Evolutionary conservation across 1,140 invertebrate species (phyloP).

Genomic region (Thaumetopoea pityocampa): DNA sequence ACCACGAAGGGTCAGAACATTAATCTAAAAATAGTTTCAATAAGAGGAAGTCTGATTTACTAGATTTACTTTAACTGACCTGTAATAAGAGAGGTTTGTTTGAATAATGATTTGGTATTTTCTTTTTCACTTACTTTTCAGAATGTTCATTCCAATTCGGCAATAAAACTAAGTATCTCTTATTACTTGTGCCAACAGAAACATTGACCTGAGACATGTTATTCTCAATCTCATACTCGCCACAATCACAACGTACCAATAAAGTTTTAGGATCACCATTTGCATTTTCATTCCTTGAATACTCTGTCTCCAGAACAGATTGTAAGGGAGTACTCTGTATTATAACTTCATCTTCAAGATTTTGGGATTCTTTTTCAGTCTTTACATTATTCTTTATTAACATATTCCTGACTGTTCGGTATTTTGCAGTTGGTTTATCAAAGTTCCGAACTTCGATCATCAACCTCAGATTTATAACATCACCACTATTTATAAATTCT

Average conservation of each 20-base stretch:
- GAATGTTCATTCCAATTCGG: too few relatives aligned
- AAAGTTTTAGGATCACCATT: constrained; percentile 9
- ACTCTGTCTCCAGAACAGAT: constrained; percentile 5
- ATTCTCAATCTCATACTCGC: constrained; percentile 1
- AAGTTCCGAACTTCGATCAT: constrained; percentile 38
- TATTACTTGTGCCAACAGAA: not conserved
- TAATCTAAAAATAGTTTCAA: too few relatives aligned
- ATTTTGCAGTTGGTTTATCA: constrained; percentile 4
- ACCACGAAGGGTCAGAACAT: too few relatives aligned
- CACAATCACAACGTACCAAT: constrained; percentile 19
- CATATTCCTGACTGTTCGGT: too few relatives aligned
- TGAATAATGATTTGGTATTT: too few relatives aligned
- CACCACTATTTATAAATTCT: constrained; percentile 22
- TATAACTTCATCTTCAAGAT: constrained; percentile 21
- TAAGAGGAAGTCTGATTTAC: too few relatives aligned
- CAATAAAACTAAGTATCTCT: constrained; percentile 9
- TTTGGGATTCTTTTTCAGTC: constrained; percentile 31
- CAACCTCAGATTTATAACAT: constrained; percentile 34
- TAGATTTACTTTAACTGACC: too few relatives aligned
- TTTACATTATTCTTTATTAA: constrained; percentile 17
- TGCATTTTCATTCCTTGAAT: not conserved
- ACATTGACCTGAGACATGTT: not conserved
- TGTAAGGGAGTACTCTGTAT: constrained; percentile 22
- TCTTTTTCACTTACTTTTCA: too few relatives aligned
- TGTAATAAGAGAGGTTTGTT: too few relatives aligned